A percentile compares a stretch with the other conserved stretches of the same genome.
These are phyloP conservation scores for Aporophyla lueneburgensis DNA, from an alignment of 2,888 invertebrate species.

Conservation along the genomic window DNA sequence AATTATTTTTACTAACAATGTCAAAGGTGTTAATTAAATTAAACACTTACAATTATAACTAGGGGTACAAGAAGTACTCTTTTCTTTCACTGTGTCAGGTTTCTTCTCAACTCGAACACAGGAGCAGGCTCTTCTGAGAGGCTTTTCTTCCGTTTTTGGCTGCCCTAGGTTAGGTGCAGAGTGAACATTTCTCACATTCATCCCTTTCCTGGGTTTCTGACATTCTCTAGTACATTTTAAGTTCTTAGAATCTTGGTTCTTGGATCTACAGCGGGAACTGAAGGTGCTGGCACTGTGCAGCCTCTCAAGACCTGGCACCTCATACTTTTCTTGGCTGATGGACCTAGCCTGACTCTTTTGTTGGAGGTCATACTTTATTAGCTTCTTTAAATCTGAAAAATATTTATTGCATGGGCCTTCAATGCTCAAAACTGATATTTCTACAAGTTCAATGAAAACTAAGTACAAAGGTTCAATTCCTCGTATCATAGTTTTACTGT, in stretches of 20 bases:
- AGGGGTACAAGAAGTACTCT: slow-evolving; percentile 65
- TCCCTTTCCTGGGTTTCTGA: slow-evolving; percentile 65
- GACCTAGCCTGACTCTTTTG: slow-evolving; percentile 69
- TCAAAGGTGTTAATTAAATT: neutral
- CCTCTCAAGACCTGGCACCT: slow-evolving; percentile 81
- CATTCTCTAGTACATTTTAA: slow-evolving; percentile 79
- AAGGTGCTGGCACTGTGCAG: slow-evolving; percentile 88
- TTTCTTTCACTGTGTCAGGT: slow-evolving; percentile 73
- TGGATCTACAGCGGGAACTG: slow-evolving; percentile 84
- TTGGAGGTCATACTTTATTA: slow-evolving; percentile 92
- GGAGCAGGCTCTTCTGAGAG: slow-evolving; percentile 81
- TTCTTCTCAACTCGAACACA: slow-evolving; percentile 82
- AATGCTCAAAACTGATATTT: neutral
- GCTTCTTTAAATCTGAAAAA: slow-evolving; percentile 92
- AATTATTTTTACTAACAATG: neutral
- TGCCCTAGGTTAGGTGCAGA: slow-evolving; percentile 82
- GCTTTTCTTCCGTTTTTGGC: slow-evolving; percentile 72
- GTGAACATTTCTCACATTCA: slow-evolving; percentile 72
- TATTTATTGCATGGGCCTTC: neutral
- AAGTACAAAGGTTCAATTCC: too few relatives aligned
- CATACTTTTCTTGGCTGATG: slow-evolving; percentile 69
- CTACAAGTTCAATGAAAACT: neutral
- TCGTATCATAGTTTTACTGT: neutral
- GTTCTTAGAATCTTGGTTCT: slow-evolving; percentile 69
- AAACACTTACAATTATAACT: slow-evolving; percentile 83